phyloP scores from a whole-genome alignment of 2,888 invertebrate species.

The Andricus quercusramuli region DNA sequence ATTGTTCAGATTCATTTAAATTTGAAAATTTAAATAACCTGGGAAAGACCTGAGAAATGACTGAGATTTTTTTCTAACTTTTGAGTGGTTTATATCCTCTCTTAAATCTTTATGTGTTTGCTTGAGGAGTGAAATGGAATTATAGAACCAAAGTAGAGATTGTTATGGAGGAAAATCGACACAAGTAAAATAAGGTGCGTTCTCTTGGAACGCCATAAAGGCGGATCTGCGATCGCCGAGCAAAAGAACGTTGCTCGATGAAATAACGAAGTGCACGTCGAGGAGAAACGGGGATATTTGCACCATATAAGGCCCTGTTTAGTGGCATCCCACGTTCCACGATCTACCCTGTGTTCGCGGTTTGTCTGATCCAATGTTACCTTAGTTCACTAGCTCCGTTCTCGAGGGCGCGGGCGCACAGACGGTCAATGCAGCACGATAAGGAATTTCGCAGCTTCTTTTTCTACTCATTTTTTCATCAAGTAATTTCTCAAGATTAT shows the following conservation, averaged over 20 bases:
- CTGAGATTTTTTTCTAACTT: no score
- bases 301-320: conserved; percentile 68
- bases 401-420: conserved; percentile 46
- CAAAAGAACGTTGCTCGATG: conserved; percentile 48
- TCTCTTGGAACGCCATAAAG: conserved; percentile 46
- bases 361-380: conserved; percentile 54
- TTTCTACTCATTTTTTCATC: conserved; percentile 44
- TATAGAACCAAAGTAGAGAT: neutral
- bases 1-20: no score
- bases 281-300: conserved; percentile 59
- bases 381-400: conserved; percentile 39
- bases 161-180: neutral
- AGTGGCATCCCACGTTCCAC: conserved; percentile 62
- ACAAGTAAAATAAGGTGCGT: conserved; percentile 45
- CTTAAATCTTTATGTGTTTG: no score
- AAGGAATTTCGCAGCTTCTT: conserved; percentile 56
- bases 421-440: conserved; percentile 49
- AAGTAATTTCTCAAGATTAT: neutral
- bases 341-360: conserved; percentile 46
- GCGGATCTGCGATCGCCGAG: conserved; percentile 31
- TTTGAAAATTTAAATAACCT: no score
- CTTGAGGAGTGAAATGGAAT: no score
- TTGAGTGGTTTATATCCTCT: no score
- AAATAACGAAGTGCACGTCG: conserved; percentile 47
- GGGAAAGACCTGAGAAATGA: no score